Evolutionary conservation across 1,140 invertebrate genomes (phyloP), one percentile per base, ranked within the genome.

Genomic region (Hydropsyche tenuis): DNA sequence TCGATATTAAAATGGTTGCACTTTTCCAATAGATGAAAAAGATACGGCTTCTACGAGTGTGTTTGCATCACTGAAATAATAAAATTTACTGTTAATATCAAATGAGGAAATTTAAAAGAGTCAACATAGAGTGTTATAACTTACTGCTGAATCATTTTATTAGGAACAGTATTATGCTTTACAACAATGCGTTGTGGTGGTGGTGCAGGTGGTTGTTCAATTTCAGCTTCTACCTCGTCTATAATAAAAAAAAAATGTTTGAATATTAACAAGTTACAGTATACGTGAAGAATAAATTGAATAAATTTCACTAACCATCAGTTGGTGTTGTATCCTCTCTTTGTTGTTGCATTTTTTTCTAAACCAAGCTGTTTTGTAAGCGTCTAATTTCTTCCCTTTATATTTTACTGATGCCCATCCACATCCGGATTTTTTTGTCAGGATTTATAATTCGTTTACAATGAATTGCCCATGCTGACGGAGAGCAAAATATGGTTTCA

Each of bases 1-100:
- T 89, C n/a, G 94, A 92, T 0, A 97, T 90, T 23, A 93, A 85
- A 97, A 97, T 46, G 96, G 96, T 82, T 97, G 96, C 65, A 96
- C 91, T 85, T 96, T 95, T 0, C 93, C 93, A 74, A 95, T 83
- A 51, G 90, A 91, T 68, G 91, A 92, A 81, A 97, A 98, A 68
- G 94, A 91, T 12, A 93, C 91, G 75, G 94, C 91, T 84, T 96
- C 93, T 16, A 97, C 93, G 79, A 96, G 87, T 77, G 92, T 94
- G 80, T 94, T 94, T 68, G 91, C 90, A 85, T 96, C 93, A 87
- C 94, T 96, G 81, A 30, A 88, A 85, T 84, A 81, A 78, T 73
- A 62, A 63, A 1, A 65, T 65, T 4, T 37, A 73, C 37, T 45
- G 23, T 42, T 1, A 48, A 51, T n/a, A n/a, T n/a, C n/a, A n/a